Evolutionary conservation across 2,797 vertebrate species (phyloP).

Genomic region (Merluccius polli): DNA sequence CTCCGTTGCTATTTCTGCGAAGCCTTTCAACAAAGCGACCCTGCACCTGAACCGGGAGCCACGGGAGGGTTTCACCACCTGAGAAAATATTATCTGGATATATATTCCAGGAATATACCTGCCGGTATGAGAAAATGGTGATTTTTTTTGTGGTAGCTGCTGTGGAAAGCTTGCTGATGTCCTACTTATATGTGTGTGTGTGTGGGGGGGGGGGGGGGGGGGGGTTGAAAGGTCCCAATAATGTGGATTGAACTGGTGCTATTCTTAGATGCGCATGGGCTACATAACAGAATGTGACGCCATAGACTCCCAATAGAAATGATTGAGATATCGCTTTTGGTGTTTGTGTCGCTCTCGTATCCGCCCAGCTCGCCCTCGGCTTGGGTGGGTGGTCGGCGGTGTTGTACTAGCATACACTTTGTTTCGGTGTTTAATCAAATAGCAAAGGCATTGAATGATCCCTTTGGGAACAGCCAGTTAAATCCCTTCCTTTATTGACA

Average conservation of each 20-base stretch:
- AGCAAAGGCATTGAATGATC: conserved; percentile 44
- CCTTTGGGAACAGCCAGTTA: conserved; percentile 61
- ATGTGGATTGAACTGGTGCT: not conserved
- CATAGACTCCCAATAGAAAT: not conserved
- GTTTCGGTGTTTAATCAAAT: conserved; percentile 47
- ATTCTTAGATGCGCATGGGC: not conserved
- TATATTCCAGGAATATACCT: not conserved
- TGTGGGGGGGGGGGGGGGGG: too few species aligned
- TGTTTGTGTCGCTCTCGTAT: not conserved
- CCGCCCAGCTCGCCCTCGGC: conserved; percentile 17
- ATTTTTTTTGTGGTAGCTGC: not conserved
- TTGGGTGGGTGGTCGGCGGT: conserved; percentile 28
- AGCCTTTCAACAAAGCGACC: not conserved
- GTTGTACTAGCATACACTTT: conserved; percentile 27
- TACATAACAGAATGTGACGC: not conserved
- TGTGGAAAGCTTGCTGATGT: not conserved
- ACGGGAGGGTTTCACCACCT: not conserved
- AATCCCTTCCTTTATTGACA: conserved; percentile 47
- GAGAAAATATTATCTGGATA: not conserved
- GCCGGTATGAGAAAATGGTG: not conserved
- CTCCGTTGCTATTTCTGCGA: not conserved
- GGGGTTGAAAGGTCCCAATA: not conserved
- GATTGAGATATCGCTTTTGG: conserved; percentile 8
- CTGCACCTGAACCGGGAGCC: not conserved
- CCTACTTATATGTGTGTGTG: not conserved